Conservation (phyloP, 2,888 invertebrate species). For the Clitarchus hookeri region DNA sequence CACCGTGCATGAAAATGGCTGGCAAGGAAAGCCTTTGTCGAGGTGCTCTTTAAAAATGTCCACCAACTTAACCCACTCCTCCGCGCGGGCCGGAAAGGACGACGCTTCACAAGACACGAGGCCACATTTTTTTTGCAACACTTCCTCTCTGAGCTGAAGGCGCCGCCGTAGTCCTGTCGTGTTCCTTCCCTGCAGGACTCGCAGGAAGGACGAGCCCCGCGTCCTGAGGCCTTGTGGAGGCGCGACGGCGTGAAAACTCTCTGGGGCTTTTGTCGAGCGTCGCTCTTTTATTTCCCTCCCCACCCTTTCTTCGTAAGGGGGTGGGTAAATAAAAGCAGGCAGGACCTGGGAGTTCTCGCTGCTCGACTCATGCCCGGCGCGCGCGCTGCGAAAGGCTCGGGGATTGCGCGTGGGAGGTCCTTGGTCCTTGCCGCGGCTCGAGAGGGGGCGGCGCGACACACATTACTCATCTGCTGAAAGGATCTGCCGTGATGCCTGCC, state of each 20-base stretch:
- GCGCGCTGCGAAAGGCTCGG: not conserved
- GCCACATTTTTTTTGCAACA: not conserved
- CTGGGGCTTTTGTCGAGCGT: not conserved
- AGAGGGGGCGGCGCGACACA: not conserved
- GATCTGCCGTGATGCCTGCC: not conserved
- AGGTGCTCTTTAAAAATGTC: too few species aligned
- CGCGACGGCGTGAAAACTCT: not conserved
- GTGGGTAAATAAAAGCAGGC: not conserved
- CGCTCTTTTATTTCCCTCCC: not conserved
- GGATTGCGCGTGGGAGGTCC: not conserved
- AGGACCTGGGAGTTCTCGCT: not conserved
- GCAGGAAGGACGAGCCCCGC: not conserved
- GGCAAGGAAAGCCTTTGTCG: too few species aligned
- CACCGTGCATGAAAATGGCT: too few species aligned
- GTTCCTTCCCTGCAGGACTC: not conserved
- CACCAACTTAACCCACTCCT: too few species aligned
- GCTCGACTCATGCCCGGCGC: not conserved
- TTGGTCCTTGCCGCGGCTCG: not conserved
- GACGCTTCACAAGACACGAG: too few species aligned
- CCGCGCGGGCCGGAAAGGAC: too few species aligned
- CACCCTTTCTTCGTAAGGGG: not conserved
- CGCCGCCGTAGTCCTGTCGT: not conserved
- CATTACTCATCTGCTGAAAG: slow-evolving; percentile 14
- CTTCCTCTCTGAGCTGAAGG: not conserved
- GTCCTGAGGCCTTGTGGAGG: not conserved